Percentiles rank a stretch among this genome's conserved stretches.
Evolutionary conservation across 1,140 invertebrate species (phyloP).

Genomic region (Semibalanus balanoides): DNA sequence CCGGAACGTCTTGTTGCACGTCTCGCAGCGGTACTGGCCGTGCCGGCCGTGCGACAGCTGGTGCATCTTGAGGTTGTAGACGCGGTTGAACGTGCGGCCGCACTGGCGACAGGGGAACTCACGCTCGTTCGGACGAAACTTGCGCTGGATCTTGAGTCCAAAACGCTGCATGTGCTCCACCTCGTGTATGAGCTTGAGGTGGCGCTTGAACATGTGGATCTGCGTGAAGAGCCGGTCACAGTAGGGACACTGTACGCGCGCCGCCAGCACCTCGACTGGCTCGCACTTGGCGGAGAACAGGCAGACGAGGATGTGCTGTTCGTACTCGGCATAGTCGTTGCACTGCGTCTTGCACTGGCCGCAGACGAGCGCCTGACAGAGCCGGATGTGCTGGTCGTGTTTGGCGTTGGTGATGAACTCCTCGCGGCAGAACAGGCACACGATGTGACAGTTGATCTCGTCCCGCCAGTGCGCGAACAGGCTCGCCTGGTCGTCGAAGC

Average conservation of each 20-base stretch:
- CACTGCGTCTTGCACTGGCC: neutral
- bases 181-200: neutral
- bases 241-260: neutral
- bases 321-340: neutral
- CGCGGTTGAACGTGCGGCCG: neutral
- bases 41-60: neutral
- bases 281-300: neutral
- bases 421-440: slow-evolving; percentile 1
- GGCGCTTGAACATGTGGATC: neutral
- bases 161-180: neutral
- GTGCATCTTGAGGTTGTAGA: neutral
- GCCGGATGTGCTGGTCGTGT: slow-evolving; percentile 1
- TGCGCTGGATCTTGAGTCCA: neutral
- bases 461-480: neutral
- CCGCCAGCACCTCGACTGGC: neutral
- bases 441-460: slow-evolving; percentile 3
- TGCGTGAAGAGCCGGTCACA: neutral
- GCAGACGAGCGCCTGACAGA: neutral
- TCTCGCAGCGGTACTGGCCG: slow-evolving; percentile 1
- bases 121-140: neutral
- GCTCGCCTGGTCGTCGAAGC: neutral
- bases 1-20: neutral
- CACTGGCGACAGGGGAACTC: neutral
- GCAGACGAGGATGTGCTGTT: neutral
- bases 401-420: slow-evolving; percentile 5